These are phyloP conservation scores for Urophycis tenuis DNA, from an alignment of 2,797 vertebrate genomes.

Conservation along the genomic window DNA sequence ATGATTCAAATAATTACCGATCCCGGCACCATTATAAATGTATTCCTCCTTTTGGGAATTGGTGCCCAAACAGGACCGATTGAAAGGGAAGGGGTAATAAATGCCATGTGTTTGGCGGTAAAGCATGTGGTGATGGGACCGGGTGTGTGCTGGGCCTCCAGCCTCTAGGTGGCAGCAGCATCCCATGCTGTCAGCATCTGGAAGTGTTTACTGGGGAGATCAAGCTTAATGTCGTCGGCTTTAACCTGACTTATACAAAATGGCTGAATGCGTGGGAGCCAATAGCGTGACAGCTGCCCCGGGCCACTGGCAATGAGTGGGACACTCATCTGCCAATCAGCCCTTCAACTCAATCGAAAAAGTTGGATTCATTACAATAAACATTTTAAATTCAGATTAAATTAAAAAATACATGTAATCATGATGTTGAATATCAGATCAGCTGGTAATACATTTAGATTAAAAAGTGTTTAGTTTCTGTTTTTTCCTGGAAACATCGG, in stretches of 20 bases:
- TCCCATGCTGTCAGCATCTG: conserved; percentile 20
- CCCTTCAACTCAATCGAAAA: background rate
- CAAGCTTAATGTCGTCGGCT: conserved; percentile 50
- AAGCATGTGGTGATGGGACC: background rate
- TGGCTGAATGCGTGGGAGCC: conserved; percentile 49
- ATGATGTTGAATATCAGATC: background rate
- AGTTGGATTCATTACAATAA: background rate
- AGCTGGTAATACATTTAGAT: background rate
- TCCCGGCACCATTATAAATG: too few species aligned
- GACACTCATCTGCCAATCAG: background rate
- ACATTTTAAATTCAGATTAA: background rate
- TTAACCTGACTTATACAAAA: conserved; percentile 61
- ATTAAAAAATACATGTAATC: background rate
- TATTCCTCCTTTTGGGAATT: background rate
- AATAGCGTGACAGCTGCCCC: conserved; percentile 24
- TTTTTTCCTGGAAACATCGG: too few species aligned
- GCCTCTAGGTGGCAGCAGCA: conserved; percentile 56
- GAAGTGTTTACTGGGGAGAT: conserved; percentile 39
- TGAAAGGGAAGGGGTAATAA: background rate
- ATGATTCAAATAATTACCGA: too few species aligned
- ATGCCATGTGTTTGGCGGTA: too few species aligned
- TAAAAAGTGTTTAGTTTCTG: too few species aligned
- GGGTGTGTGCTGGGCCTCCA: conserved; percentile 48
- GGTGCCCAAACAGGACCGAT: too few species aligned
- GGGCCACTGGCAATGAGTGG: background rate